Conservation (phyloP, 2,888 invertebrate species). For the Stomorhina lunata region DNA sequence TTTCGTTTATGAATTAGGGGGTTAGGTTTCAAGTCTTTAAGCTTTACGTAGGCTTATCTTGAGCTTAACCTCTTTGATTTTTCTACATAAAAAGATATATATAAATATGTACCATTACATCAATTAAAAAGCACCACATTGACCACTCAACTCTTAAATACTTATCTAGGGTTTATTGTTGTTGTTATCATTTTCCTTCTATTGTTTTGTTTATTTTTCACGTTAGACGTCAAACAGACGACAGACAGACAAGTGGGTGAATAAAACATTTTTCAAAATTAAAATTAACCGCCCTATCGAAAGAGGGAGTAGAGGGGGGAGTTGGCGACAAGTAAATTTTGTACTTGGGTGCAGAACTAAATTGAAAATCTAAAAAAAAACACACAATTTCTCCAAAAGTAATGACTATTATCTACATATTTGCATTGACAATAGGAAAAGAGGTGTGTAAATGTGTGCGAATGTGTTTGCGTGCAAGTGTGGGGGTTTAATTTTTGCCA, state of each 20-base stretch:
- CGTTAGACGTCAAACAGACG: constrained; percentile 50
- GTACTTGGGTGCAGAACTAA: neutral
- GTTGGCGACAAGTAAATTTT: neutral
- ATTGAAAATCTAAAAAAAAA: neutral
- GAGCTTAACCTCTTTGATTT: too few relatives aligned
- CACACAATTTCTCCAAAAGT: constrained; percentile 11
- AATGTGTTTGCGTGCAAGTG: neutral
- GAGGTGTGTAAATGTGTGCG: neutral
- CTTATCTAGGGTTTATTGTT: constrained; percentile 12
- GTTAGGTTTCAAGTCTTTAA: too few relatives aligned
- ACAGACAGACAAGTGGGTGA: constrained; percentile 40
- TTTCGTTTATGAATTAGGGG: too few relatives aligned
- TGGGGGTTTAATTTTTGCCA: neutral
- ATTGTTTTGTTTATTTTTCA: constrained; percentile 26
- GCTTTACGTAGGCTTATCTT: too few relatives aligned
- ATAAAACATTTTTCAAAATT: constrained; percentile 29
- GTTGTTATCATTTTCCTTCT: neutral
- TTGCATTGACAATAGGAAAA: constrained; percentile 21
- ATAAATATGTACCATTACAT: too few relatives aligned
- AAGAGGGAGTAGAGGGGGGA: too few relatives aligned
- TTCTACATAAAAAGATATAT: too few relatives aligned
- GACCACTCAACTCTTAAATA: neutral
- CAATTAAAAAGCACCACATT: neutral
- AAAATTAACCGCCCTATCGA: neutral
- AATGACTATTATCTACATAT: neutral